These are phyloP conservation scores for Drosophila robusta DNA, from an alignment of 2,888 invertebrate genomes.

Conservation along the genomic window DNA sequence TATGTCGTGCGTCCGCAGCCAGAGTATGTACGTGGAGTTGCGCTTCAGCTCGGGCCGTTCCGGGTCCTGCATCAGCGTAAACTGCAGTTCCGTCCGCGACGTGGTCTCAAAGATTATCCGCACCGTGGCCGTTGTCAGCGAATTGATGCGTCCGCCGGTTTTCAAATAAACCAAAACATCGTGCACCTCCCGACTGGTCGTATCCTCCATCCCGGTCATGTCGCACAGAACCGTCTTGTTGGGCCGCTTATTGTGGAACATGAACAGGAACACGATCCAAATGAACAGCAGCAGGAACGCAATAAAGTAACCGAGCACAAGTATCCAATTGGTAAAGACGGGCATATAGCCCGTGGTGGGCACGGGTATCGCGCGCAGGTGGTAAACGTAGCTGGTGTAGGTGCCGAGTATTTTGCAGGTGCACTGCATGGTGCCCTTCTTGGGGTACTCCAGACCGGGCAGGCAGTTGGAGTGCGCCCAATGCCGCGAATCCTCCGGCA, in stretches of 20 bases:
- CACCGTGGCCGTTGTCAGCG: constrained; percentile 58
- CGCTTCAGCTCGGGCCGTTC: constrained; percentile 27
- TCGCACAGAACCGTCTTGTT: constrained; percentile 47
- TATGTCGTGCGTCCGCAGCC: constrained; percentile 55
- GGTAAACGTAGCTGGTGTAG: constrained; percentile 57
- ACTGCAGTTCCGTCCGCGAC: constrained; percentile 12
- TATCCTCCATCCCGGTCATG: constrained; percentile 29
- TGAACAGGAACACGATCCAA: constrained; percentile 14
- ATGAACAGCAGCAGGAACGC: neutral
- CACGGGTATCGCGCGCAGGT: constrained; percentile 26
- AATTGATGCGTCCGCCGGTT: constrained; percentile 56
- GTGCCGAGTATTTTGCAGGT: constrained; percentile 50
- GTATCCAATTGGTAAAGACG: accelerated
- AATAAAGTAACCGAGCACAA: neutral
- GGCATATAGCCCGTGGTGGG: neutral
- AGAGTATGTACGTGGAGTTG: constrained; percentile 53
- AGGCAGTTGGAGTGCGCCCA: constrained; percentile 36
- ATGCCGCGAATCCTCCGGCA: neutral
- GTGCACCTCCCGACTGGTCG: constrained; percentile 33
- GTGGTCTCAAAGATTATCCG: constrained; percentile 45
- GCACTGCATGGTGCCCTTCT: constrained; percentile 31
- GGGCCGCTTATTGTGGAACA: constrained; percentile 11
- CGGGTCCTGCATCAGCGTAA: constrained; percentile 57
- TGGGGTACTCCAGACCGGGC: constrained; percentile 30
- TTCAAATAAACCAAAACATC: constrained; percentile 51